Evolutionary conservation across 2,888 invertebrate species (phyloP).

Genomic region (Ctenicera cuprea): DNA sequence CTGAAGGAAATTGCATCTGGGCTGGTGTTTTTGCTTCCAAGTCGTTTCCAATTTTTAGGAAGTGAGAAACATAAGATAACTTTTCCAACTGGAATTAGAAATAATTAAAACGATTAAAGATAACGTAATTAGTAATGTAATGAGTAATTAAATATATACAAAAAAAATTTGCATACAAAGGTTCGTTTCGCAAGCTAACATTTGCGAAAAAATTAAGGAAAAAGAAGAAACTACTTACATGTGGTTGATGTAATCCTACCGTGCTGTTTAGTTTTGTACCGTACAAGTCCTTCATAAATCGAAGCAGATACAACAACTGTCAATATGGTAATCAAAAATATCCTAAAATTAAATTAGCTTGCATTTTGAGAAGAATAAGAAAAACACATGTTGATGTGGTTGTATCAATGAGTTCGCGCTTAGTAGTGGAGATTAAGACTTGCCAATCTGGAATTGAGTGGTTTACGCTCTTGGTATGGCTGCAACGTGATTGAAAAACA

Average conservation of each 20-base stretch:
- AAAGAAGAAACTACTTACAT: slow-evolving; percentile 28
- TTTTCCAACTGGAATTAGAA: slow-evolving; percentile 35
- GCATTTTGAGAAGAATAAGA: too few relatives aligned
- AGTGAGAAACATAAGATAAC: slow-evolving; percentile 46
- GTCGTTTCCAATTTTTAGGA: slow-evolving; percentile 46
- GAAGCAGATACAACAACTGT: slow-evolving; percentile 15
- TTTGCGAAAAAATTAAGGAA: neutral
- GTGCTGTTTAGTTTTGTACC: slow-evolving; percentile 29
- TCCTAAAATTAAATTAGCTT: slow-evolving; percentile 6
- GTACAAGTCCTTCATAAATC: slow-evolving; percentile 33
- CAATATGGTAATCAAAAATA: neutral
- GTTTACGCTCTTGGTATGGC: too few relatives aligned
- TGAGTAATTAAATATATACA: too few relatives aligned
- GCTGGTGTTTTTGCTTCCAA: slow-evolving; percentile 35
- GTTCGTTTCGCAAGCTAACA: neutral
- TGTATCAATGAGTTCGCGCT: too few relatives aligned
- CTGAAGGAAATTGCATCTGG: slow-evolving; percentile 34
- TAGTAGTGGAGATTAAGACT: too few relatives aligned
- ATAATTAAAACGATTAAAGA: neutral
- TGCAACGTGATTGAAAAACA: too few relatives aligned
- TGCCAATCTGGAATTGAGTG: too few relatives aligned
- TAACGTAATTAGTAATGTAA: too few relatives aligned
- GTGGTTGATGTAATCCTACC: slow-evolving; percentile 17
- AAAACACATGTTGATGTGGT: too few relatives aligned
- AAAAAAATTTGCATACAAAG: too few relatives aligned